Percentiles rank a stretch among this genome's conserved stretches.
These are phyloP conservation scores for Aethina tumida DNA, from an alignment of 1,140 invertebrate species.

Conservation along the genomic window DNA sequence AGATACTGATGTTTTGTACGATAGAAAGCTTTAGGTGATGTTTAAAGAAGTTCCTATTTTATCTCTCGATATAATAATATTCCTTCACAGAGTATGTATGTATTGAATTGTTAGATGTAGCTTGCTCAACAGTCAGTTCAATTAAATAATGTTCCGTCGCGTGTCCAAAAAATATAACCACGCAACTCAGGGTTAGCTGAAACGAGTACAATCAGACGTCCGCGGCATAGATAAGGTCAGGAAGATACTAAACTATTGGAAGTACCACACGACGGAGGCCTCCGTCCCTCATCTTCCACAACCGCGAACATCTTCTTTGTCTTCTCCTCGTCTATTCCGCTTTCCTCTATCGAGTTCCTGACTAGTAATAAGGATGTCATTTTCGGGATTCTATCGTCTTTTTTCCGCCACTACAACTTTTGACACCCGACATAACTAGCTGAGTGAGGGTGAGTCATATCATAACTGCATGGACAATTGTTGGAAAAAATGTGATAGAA, in stretches of 20 bases:
- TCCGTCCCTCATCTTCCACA: constrained; percentile 1
- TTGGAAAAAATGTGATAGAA: no score
- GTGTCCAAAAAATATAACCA: constrained; percentile 16
- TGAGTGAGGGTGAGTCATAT: no score
- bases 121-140: constrained; percentile 37
- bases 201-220: constrained; percentile 36
- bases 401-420: constrained; percentile 4
- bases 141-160: constrained; percentile 3
- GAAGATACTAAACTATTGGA: no score
- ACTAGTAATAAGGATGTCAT: constrained; percentile 28
- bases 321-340: constrained; percentile 3
- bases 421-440: no score
- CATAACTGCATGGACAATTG: no score
- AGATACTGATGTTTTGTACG: constrained; percentile 36
- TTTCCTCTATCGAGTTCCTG: constrained; percentile 36
- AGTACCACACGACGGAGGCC: constrained; percentile 4
- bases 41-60: constrained; percentile 40
- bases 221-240: constrained; percentile 20
- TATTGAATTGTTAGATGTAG: constrained; percentile 37
- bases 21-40: constrained; percentile 38
- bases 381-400: constrained; percentile 15
- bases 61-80: constrained; percentile 36
- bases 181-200: constrained; percentile 37
- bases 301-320: neutral
- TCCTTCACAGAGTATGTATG: constrained; percentile 32